Conservation (phyloP, 1,140 invertebrate genomes). For the Drosophila arawakana region DNA sequence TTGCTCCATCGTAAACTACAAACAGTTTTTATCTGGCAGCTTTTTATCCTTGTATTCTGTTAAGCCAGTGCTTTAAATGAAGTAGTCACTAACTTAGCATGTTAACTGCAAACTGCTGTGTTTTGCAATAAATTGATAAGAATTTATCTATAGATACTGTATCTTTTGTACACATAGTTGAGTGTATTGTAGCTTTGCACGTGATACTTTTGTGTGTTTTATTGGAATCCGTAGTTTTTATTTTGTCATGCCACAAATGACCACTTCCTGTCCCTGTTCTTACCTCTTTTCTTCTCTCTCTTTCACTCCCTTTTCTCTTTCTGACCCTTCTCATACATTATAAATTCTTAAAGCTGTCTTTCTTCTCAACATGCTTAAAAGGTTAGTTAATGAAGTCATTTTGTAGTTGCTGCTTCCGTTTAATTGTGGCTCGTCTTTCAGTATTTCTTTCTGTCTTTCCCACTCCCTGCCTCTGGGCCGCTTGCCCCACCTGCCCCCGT, state of each 20-base stretch:
- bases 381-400: slow-evolving; percentile 78
- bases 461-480: slow-evolving; percentile 7
- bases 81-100: not conserved
- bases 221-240: not conserved
- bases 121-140: not conserved
- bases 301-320: not conserved
- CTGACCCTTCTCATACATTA: not conserved
- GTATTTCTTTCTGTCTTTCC: slow-evolving; percentile 9
- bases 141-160: not conserved
- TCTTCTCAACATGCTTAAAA: slow-evolving; percentile 44
- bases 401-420: slow-evolving; percentile 75
- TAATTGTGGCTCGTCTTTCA: slow-evolving; percentile 64
- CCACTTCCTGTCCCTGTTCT: slow-evolving; percentile 8
- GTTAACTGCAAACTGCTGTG: not conserved
- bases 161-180: no score
- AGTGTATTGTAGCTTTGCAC: not conserved
- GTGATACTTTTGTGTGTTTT: slow-evolving; percentile 8
- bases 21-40: not conserved
- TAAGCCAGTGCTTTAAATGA: not conserved
- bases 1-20: not conserved
- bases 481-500: not conserved
- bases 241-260: slow-evolving; percentile 3
- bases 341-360: slow-evolving; percentile 28
- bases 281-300: not conserved
- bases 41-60: no score